Percentiles rank a stretch among this genome's conserved stretches.
Evolutionary conservation across 2,113 vertebrate genomes (phyloP).

Genomic region (Vulpes lagopus): DNA sequence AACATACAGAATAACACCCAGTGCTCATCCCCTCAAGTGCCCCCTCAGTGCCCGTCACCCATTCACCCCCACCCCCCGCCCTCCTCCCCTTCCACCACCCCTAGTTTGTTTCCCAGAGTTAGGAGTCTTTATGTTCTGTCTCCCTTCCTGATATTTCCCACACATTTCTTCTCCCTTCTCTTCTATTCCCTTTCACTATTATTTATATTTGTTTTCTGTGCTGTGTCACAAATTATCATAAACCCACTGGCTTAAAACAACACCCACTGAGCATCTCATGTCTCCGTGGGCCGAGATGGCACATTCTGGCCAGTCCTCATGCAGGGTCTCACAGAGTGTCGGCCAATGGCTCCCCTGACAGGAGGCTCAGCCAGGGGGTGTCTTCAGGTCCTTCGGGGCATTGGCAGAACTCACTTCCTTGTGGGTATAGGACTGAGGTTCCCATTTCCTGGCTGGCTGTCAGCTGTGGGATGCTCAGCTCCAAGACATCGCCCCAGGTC

Average conservation of each 20-base stretch:
- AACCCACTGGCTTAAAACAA: neutral
- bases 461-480: accelerated
- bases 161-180: no score
- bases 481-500: neutral
- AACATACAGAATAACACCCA: no score
- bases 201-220: neutral
- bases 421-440: no score
- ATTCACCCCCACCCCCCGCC: no score
- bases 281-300: accelerated
- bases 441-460: neutral
- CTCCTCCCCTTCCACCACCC: no score
- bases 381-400: neutral
- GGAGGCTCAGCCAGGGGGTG: accelerated
- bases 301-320: accelerated
- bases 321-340: neutral
- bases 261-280: accelerated
- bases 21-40: no score
- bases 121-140: no score
- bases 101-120: no score
- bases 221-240: accelerated
- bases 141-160: no score
- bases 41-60: no score
- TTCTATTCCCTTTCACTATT: no score
- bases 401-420: neutral
- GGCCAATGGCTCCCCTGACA: accelerated